Evolutionary conservation across 2,888 invertebrate genomes (phyloP).

Genomic region (Thecocarcelia acutangulata): DNA sequence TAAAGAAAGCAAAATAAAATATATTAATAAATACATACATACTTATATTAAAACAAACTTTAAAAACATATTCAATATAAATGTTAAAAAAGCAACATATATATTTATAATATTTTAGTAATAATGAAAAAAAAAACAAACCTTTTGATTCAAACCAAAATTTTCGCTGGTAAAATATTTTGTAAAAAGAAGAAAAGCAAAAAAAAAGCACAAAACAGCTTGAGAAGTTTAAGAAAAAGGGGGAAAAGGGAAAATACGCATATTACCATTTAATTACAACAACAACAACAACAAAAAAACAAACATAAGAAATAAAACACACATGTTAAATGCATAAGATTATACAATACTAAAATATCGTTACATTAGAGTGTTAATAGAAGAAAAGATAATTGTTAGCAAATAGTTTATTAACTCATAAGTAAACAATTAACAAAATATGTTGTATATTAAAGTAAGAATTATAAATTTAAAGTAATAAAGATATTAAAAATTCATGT

Average conservation of each 20-base stretch:
- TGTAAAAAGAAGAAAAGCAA: constrained; percentile 43
- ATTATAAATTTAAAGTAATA: constrained; percentile 30
- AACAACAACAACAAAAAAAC: no score
- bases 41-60: neutral
- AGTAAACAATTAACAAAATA: constrained; percentile 20
- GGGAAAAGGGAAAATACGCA: constrained; percentile 72
- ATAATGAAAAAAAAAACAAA: constrained; percentile 26
- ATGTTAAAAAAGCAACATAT: constrained; percentile 26
- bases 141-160: constrained; percentile 15
- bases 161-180: constrained; percentile 23
- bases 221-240: constrained; percentile 57
- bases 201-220: constrained; percentile 49
- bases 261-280: constrained; percentile 69
- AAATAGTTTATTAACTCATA: constrained; percentile 20
- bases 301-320: constrained; percentile 22
- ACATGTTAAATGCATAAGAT: constrained; percentile 31
- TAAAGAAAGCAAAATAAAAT: constrained; percentile 47
- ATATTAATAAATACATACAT: neutral
- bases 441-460: constrained; percentile 48
- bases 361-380: constrained; percentile 2
- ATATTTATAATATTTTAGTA: constrained; percentile 44
- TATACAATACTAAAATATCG: constrained; percentile 18
- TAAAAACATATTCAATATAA: constrained; percentile 31
- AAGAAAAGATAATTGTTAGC: constrained; percentile 29
- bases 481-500: constrained; percentile 50